These are phyloP conservation scores for Isurus oxyrinchus DNA, from an alignment of 2,113 vertebrate genomes.

Conservation along the genomic window DNA sequence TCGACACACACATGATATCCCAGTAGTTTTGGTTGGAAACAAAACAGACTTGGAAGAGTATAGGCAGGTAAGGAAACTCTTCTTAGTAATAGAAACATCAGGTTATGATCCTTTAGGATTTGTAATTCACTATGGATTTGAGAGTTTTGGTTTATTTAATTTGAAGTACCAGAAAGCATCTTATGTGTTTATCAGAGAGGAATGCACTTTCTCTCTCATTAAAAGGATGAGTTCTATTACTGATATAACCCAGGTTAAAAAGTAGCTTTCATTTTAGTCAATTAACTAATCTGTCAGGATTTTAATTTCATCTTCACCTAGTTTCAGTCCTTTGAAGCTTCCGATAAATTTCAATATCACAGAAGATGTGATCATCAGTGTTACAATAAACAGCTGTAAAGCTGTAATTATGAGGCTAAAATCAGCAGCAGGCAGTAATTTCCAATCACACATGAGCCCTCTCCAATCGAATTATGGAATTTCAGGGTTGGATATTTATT, in stretches of 20 bases:
- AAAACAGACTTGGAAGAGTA: constrained; percentile 38
- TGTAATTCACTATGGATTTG: background rate
- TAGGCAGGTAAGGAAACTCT: constrained; percentile 25
- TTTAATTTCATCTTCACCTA: background rate
- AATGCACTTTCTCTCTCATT: background rate
- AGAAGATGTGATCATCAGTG: background rate
- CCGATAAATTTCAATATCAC: background rate
- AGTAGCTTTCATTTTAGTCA: background rate
- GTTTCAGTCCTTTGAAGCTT: background rate
- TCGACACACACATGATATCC: constrained; percentile 37
- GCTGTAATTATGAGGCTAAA: background rate
- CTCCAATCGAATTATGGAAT: background rate
- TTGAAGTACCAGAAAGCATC: background rate
- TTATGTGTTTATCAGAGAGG: background rate
- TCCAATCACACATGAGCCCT: background rate
- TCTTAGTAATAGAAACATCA: background rate
- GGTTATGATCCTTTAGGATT: background rate
- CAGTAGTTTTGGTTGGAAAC: constrained; percentile 38
- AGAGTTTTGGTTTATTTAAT: background rate
- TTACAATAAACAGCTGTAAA: background rate
- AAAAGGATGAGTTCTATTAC: background rate
- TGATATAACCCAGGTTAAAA: background rate
- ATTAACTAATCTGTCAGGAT: background rate
- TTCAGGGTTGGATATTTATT: background rate
- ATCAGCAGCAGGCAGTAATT: background rate